phyloP scores from a whole-genome alignment of 1,140 invertebrate species.

The Leptinotarsa undecemlineata region DNA sequence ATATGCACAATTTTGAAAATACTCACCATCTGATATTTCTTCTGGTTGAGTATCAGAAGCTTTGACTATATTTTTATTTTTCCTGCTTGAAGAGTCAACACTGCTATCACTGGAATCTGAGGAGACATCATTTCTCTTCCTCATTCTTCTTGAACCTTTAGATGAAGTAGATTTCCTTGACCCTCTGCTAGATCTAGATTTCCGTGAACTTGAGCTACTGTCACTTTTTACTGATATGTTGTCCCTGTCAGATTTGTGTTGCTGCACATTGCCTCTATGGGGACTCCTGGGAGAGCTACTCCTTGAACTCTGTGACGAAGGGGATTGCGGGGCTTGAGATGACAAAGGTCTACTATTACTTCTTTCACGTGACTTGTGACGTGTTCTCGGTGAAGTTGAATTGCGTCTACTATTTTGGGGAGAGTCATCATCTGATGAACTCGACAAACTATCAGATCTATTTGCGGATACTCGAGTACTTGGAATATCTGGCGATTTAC shows the following conservation, averaged over 20 bases:
- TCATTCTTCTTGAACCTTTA: slow-evolving; percentile 38
- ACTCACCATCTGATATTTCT: slow-evolving; percentile 54
- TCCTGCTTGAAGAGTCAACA: slow-evolving; percentile 48
- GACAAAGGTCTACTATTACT: slow-evolving; percentile 9
- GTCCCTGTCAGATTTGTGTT: slow-evolving; percentile 25
- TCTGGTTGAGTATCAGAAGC: slow-evolving; percentile 49
- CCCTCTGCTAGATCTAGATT: slow-evolving; percentile 30
- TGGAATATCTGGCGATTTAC: not conserved
- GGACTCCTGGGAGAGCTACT: slow-evolving; percentile 14
- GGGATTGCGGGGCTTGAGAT: slow-evolving; percentile 15
- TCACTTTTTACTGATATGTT: slow-evolving; percentile 35
- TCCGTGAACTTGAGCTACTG: slow-evolving; percentile 32
- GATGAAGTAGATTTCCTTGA: slow-evolving; percentile 43
- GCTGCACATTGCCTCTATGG: not conserved
- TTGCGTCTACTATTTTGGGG: not conserved
- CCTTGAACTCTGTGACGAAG: slow-evolving; percentile 16
- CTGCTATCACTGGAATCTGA: slow-evolving; percentile 54
- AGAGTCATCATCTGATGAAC: slow-evolving; percentile 22
- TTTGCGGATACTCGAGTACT: not conserved
- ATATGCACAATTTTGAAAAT: not conserved
- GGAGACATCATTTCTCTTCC: slow-evolving; percentile 39
- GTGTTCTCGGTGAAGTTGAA: not conserved
- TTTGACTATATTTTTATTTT: slow-evolving; percentile 44
- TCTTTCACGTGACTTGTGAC: not conserved
- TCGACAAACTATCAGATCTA: slow-evolving; percentile 17